Evolutionary conservation across 1,140 invertebrate genomes (phyloP).

Genomic region (Saccostrea glomerata): DNA sequence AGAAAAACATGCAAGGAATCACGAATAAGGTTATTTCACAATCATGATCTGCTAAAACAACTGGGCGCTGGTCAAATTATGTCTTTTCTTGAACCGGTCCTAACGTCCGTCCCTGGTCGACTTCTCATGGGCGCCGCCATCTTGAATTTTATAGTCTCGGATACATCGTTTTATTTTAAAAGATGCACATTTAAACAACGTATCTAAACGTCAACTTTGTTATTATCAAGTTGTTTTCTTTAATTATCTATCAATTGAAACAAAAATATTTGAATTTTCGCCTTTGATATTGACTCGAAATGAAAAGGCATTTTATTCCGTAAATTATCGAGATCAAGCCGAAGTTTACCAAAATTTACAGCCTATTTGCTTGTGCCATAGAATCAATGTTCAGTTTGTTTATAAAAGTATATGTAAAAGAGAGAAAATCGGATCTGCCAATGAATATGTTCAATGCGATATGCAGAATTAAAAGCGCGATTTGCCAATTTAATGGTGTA

Average conservation of each 20-base stretch:
- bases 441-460: too few species aligned
- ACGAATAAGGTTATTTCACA: not conserved
- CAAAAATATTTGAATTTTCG: not conserved
- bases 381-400: too few species aligned
- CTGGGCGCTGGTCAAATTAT: not conserved
- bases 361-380: too few species aligned
- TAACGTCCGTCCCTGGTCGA: not conserved
- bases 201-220: not conserved
- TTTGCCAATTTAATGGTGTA: too few species aligned
- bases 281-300: too few species aligned
- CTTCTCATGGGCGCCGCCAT: not conserved
- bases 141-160: too few species aligned
- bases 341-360: too few species aligned
- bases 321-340: too few species aligned
- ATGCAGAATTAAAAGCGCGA: too few species aligned
- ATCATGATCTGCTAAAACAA: not conserved
- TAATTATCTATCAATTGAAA: not conserved
- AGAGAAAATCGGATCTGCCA: too few species aligned
- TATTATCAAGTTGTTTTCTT: not conserved
- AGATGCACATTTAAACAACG: not conserved
- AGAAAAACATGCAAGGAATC: not conserved
- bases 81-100: not conserved
- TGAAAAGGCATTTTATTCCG: conserved; percentile 5
- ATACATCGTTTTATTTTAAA: too few species aligned
- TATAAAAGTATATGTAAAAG: too few species aligned